Evolutionary conservation across 2,797 vertebrate genomes (phyloP), one percentile per base, ranked within the genome.

Genomic region (Poecilia wingei): DNA sequence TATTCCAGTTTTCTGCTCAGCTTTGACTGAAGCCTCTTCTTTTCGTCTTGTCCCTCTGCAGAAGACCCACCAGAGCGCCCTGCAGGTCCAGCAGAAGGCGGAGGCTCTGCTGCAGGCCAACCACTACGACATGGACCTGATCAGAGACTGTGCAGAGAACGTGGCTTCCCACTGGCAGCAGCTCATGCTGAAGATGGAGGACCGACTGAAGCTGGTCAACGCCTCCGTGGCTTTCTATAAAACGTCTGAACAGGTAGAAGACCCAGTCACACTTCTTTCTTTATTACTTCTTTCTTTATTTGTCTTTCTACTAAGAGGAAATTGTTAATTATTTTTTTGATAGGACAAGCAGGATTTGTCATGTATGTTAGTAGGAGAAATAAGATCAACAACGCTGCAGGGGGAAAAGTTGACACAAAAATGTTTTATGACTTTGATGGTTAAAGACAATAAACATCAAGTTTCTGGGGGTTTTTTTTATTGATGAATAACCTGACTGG

Each of bases 101-200:
- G 98, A 99, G 86, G 97, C 97, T 45, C 96, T 99, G 94, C 95
- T 99, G 69, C 98, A 99, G 94, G 98, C 98, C 55, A 98, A 98
- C 89, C 98, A 99, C 93, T 99, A 99, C 0, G 98, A 99, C 90
- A 98, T 98, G 97, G 98, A 99, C 90, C 97, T 98, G 96, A 99
- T 99, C 92, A 93, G 98, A 10, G 98, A 99, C 90, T 99, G 98
- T 4, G 98, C 98, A 0, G 98, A 99, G 79, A 94, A 88, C 91
- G 86, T 99, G 96, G 98, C 98, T 39, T 98, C 97, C 0, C 98
- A 99, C 80, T 99, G 98, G 98, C 98, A 99, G 79, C 98, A 99
- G 91, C 96, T 99, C 81, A 99, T 99, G 98, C 95, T 99, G 72
- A 99, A 99, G 94, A 99, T 99, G 98, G 98, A 99, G 88, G 98